Percentiles rank a stretch among this genome's conserved stretches.
Conservation (phyloP, 2,113 vertebrate species). For the Mesocricetus auratus region DNA sequence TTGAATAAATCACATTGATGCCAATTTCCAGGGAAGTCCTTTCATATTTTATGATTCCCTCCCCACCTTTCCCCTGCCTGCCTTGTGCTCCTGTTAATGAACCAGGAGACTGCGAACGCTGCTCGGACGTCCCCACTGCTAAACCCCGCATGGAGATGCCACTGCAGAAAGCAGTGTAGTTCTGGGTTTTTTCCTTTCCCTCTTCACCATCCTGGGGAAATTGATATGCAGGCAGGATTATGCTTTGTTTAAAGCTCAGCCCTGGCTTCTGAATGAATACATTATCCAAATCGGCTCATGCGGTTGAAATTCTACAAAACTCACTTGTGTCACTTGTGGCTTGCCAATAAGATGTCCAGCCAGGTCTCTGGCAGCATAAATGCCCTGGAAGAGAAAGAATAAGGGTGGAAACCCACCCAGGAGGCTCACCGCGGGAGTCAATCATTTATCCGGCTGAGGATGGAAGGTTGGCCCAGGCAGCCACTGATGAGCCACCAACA, state of each 20-base stretch:
- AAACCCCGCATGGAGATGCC: slow-evolving; percentile 82
- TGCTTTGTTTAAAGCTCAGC: slow-evolving; percentile 87
- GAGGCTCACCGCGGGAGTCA: slow-evolving; percentile 77
- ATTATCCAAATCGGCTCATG: slow-evolving; percentile 87
- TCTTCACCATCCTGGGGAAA: slow-evolving; percentile 81
- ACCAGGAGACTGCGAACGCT: slow-evolving; percentile 71
- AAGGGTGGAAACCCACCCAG: slow-evolving; percentile 80
- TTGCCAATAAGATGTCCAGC: slow-evolving; percentile 86
- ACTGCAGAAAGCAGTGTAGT: slow-evolving; percentile 76
- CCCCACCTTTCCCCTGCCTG: slow-evolving; percentile 64
- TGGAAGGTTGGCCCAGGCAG: slow-evolving; percentile 59
- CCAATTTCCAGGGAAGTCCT: slow-evolving; percentile 76
- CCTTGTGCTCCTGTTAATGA: slow-evolving; percentile 79
- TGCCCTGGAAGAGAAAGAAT: slow-evolving; percentile 80
- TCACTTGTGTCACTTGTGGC: slow-evolving; percentile 84
- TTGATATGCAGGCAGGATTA: slow-evolving; percentile 87
- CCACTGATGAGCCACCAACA: slow-evolving; percentile 50
- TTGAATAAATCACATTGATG: slow-evolving; percentile 77
- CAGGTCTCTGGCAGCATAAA: slow-evolving; percentile 82
- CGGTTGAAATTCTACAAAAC: slow-evolving; percentile 87
- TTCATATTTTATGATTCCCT: slow-evolving; percentile 78
- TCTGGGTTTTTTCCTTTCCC: slow-evolving; percentile 68
- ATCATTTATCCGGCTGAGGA: slow-evolving; percentile 81
- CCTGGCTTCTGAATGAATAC: slow-evolving; percentile 86
- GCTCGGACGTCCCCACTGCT: slow-evolving; percentile 67